These are phyloP conservation scores for Lordiphosa andalusiaca DNA, from an alignment of 2,888 invertebrate genomes.

Conservation along the genomic window DNA sequence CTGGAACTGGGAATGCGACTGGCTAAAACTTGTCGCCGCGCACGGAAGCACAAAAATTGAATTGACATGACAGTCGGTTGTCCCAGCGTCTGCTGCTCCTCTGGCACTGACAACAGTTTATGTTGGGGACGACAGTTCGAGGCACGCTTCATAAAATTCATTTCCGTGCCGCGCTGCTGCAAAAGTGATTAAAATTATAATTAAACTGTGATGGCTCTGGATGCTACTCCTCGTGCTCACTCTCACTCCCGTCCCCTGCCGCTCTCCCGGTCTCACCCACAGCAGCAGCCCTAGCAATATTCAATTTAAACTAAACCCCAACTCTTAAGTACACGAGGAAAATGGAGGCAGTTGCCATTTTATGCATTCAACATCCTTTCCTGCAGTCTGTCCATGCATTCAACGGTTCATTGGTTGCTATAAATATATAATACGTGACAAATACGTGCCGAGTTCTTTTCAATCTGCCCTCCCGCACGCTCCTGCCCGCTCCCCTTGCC, in stretches of 20 bases:
- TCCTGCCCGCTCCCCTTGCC: background rate
- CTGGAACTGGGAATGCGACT: slow-evolving; percentile 16
- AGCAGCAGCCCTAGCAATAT: slow-evolving; percentile 37
- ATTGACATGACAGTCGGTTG: slow-evolving; percentile 72
- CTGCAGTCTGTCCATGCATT: slow-evolving; percentile 55
- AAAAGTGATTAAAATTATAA: slow-evolving; percentile 74
- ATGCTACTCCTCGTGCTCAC: background rate
- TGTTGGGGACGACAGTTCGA: slow-evolving; percentile 73
- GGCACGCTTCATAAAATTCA: slow-evolving; percentile 74
- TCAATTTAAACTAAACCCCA: slow-evolving; percentile 65
- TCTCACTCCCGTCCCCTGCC: background rate
- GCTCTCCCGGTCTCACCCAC: background rate
- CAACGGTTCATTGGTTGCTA: slow-evolving; percentile 75
- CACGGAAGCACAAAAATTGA: slow-evolving; percentile 76
- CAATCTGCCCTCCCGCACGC: slow-evolving; percentile 15
- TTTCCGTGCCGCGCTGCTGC: slow-evolving; percentile 69
- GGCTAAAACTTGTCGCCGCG: slow-evolving; percentile 74
- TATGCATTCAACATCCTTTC: slow-evolving; percentile 58
- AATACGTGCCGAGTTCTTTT: slow-evolving; percentile 75
- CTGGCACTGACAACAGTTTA: slow-evolving; percentile 68
- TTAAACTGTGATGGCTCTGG: slow-evolving; percentile 66
- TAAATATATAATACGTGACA: slow-evolving; percentile 74
- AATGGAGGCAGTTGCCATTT: slow-evolving; percentile 31
- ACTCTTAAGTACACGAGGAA: slow-evolving; percentile 47
- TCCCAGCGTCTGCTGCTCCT: slow-evolving; percentile 15